Evolutionary conservation across 2,888 invertebrate genomes (phyloP), one percentile per base, ranked within the genome.

Genomic region (Cataglyphis altisquamis): DNA sequence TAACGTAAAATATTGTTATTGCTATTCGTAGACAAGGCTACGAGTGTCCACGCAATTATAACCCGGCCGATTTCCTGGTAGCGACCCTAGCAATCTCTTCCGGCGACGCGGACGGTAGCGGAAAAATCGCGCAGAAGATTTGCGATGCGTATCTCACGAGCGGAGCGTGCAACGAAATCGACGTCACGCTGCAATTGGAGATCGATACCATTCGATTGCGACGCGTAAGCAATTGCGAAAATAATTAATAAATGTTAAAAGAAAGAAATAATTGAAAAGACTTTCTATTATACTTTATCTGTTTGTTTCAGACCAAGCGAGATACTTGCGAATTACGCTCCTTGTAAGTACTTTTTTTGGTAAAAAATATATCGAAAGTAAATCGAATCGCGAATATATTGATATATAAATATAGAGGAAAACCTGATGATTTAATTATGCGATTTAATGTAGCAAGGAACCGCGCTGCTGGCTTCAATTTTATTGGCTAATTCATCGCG

Each of bases 31-130:
- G 97, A 78, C 95, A 97, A 70, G 98, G 98, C 15, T 97, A 97
- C 94, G 95, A 95, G 60, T 98, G 98, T 90, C 98, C 98, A 0
- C 95, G 96, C 52, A 97, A 97, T 73, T 98, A 97, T 95, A 99
- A 98, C 94, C 98, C 98, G 0, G 98, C 98, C 0, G 99, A 99
- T 94, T 98, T 97, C 95, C 97, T 98, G 92, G 97, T 99, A 87
- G 97, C 97, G 90, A 97, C 97, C 0, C 94, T 99, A 87, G 98
- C 98, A 0, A 96, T 97, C 0, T 96, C 97, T 32, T 97, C 98
- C 0, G 97, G 97, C 5, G 96, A 96, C 1, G 98, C 98, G 93
- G 96, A 96, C 15, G 96, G 96, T 0, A 97, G 97, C 9, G 96
- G 96, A 82, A 96, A 96, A 84, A 96, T 97, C 0, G 96, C 97